Conservation (phyloP, 2,888 invertebrate genomes). For the Drosophila paramelanica region DNA sequence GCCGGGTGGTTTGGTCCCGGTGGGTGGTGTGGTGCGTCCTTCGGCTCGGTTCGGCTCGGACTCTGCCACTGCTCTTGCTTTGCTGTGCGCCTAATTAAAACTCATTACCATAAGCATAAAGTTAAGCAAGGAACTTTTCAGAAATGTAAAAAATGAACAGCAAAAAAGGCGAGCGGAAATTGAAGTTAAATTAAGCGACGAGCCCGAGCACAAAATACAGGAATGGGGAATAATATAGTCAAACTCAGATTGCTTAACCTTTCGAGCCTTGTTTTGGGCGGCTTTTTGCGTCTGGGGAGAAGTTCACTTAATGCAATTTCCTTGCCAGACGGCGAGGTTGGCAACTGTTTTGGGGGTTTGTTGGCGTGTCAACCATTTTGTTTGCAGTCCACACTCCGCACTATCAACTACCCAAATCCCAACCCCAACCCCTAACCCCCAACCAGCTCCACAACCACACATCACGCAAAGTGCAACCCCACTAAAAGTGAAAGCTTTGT, state of each 20-base stretch:
- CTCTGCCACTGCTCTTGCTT: constrained; percentile 46
- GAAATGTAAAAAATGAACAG: constrained; percentile 7
- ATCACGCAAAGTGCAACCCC: constrained; percentile 44
- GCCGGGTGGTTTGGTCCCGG: constrained; percentile 28
- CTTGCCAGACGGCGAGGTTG: constrained; percentile 66
- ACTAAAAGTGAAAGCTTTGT: constrained; percentile 69
- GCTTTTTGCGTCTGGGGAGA: constrained; percentile 25
- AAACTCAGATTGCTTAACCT: constrained; percentile 43
- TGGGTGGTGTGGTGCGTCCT: constrained; percentile 33
- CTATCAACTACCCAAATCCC: constrained; percentile 28
- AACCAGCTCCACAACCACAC: neutral
- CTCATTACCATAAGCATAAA: constrained; percentile 80
- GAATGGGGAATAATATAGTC: constrained; percentile 12
- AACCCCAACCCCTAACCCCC: constrained; percentile 2
- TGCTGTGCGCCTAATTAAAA: constrained; percentile 80
- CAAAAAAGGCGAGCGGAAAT: constrained; percentile 48
- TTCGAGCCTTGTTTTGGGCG: constrained; percentile 16
- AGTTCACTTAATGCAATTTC: constrained; percentile 74
- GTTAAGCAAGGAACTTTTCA: constrained; percentile 61
- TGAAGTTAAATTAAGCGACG: constrained; percentile 50
- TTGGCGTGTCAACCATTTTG: constrained; percentile 53
- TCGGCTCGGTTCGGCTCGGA: constrained; percentile 31
- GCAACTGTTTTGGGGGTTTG: constrained; percentile 14
- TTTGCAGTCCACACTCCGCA: constrained; percentile 29
- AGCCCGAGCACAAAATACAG: constrained; percentile 1